These are phyloP conservation scores for Scomberomorus guttatus DNA, from an alignment of 2,797 vertebrate genomes.

Conservation along the genomic window DNA sequence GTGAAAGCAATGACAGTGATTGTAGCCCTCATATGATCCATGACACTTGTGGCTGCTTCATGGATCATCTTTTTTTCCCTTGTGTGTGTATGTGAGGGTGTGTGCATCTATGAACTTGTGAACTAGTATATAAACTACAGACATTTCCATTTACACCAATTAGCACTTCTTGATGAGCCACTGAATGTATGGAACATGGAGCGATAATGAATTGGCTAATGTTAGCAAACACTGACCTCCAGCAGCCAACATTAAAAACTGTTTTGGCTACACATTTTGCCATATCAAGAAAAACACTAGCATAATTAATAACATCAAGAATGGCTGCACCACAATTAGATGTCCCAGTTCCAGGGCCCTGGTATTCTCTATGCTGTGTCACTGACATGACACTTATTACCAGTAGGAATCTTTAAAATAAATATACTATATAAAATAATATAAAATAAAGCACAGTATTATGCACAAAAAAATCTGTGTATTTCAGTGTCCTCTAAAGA, in stretches of 20 bases:
- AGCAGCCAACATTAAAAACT: too few species aligned
- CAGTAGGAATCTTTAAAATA: not conserved
- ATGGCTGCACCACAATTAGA: not conserved
- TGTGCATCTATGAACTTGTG: not conserved
- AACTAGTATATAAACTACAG: too few species aligned
- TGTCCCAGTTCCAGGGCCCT: not conserved
- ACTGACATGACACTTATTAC: not conserved
- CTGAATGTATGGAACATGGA: not conserved
- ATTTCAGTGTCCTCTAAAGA: not conserved
- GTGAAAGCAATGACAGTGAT: conserved; percentile 16
- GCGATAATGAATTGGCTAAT: not conserved
- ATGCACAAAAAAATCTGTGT: not conserved
- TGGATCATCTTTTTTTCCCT: not conserved
- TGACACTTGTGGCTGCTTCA: not conserved
- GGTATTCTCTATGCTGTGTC: not conserved
- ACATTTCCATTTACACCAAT: not conserved
- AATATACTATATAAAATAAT: too few species aligned
- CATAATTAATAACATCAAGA: not conserved
- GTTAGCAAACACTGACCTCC: not conserved
- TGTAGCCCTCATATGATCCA: conserved; percentile 18
- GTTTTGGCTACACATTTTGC: not conserved
- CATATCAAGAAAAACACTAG: not conserved
- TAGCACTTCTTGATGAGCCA: not conserved
- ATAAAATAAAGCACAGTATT: not conserved
- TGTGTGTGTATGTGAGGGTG: not conserved